Conservation (phyloP, 2,888 invertebrate species). For the Brachypterus glaber region DNA sequence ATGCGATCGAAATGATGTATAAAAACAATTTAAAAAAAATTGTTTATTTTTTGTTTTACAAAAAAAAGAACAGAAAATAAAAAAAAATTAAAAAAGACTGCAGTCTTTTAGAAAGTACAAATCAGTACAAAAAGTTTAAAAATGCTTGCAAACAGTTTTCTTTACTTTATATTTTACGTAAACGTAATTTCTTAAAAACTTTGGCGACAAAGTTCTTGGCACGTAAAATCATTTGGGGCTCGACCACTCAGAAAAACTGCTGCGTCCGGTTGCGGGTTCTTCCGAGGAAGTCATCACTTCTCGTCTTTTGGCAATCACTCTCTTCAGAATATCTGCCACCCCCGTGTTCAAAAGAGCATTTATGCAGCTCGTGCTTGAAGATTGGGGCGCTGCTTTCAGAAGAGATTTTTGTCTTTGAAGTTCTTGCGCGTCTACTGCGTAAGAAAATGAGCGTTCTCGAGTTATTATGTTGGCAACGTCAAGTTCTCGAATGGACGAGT, state of each 20-base stretch:
- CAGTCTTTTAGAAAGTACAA: no score
- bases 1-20: no score
- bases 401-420: constrained; percentile 31
- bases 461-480: constrained; percentile 21
- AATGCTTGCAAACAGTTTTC: constrained; percentile 1
- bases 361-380: constrained; percentile 38
- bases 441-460: constrained; percentile 35
- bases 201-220: no score
- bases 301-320: constrained; percentile 36
- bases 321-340: constrained; percentile 38
- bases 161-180: neutral
- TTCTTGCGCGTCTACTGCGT: constrained; percentile 31
- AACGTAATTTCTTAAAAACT: no score
- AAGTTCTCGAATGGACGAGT: constrained; percentile 31
- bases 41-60: no score
- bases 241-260: constrained; percentile 38
- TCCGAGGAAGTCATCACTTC: constrained; percentile 34
- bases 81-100: no score
- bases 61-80: no score
- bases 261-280: constrained; percentile 25
- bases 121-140: no score
- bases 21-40: no score
- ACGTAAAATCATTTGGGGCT: constrained; percentile 20
- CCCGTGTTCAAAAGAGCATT: constrained; percentile 37
- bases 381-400: constrained; percentile 27